Percentiles rank a stretch among this genome's conserved stretches.
Conservation (phyloP, 2,888 invertebrate genomes). For the Andrena fulva region DNA sequence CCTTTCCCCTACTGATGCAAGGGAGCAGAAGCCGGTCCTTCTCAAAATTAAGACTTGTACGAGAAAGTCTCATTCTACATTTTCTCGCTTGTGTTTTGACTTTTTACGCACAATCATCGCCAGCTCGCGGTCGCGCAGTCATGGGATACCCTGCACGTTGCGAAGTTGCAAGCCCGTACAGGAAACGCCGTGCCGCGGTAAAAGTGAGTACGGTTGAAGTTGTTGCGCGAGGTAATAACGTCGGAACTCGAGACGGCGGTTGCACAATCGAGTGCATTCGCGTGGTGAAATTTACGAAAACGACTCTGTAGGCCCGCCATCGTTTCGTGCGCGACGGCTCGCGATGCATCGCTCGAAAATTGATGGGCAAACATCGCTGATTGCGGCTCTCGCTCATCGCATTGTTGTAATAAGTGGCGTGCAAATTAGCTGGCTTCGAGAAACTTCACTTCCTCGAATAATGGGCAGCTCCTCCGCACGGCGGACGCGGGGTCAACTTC, state of each 20-base stretch:
- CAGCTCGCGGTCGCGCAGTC: not conserved
- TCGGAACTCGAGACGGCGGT: conserved; percentile 5
- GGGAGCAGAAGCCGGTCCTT: not conserved
- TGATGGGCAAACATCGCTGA: not conserved
- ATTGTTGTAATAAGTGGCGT: too few relatives aligned
- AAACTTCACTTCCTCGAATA: too few relatives aligned
- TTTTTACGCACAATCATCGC: not conserved
- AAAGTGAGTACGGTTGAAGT: not conserved
- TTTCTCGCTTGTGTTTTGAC: not conserved
- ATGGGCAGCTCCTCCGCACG: too few relatives aligned
- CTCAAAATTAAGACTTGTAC: not conserved
- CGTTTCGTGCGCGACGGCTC: not conserved
- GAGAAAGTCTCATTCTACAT: not conserved
- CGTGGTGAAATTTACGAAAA: conserved; percentile 32
- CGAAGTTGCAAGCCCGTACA: conserved; percentile 29
- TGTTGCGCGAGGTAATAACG: conserved; percentile 26
- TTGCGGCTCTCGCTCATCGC: too few relatives aligned
- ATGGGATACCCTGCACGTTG: conserved; percentile 3
- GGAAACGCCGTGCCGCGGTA: conserved; percentile 25
- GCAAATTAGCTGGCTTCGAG: too few relatives aligned
- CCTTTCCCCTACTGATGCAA: not conserved
- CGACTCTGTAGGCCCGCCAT: not conserved
- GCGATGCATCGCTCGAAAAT: not conserved
- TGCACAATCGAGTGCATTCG: conserved; percentile 36
- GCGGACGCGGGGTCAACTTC: too few relatives aligned